Conservation (phyloP, 2,113 vertebrate species). For the Chaetura pelagica region DNA sequence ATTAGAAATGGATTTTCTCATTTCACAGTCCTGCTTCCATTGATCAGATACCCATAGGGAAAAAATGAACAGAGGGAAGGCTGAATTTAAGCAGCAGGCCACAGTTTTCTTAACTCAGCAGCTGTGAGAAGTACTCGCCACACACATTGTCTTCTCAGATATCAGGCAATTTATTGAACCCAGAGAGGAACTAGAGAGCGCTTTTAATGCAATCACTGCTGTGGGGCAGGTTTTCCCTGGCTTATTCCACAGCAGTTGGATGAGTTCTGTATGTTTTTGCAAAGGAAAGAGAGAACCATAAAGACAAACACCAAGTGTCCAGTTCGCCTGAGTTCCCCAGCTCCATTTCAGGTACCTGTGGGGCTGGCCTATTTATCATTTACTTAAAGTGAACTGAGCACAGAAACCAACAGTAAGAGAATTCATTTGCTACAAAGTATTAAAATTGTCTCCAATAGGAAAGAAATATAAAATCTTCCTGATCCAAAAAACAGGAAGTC, state of each 20-base stretch:
- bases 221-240: neutral
- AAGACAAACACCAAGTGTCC: neutral
- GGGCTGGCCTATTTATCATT: neutral
- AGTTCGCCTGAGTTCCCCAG: neutral
- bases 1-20: conserved; percentile 2
- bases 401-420: neutral
- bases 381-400: neutral
- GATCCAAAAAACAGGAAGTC: neutral
- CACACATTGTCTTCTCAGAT: neutral
- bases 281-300: neutral
- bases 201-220: neutral
- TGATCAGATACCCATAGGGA: neutral
- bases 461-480: neutral
- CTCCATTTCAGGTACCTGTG: neutral
- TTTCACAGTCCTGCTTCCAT: neutral
- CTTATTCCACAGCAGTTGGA: neutral
- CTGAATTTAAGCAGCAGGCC: neutral
- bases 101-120: neutral
- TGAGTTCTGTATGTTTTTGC: neutral
- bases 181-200: neutral
- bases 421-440: neutral
- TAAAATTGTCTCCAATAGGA: neutral
- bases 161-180: neutral
- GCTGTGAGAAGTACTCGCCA: neutral
- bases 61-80: neutral